Evolutionary conservation across 2,113 vertebrate species (phyloP).

Genomic region (Notiomystis cincta): DNA sequence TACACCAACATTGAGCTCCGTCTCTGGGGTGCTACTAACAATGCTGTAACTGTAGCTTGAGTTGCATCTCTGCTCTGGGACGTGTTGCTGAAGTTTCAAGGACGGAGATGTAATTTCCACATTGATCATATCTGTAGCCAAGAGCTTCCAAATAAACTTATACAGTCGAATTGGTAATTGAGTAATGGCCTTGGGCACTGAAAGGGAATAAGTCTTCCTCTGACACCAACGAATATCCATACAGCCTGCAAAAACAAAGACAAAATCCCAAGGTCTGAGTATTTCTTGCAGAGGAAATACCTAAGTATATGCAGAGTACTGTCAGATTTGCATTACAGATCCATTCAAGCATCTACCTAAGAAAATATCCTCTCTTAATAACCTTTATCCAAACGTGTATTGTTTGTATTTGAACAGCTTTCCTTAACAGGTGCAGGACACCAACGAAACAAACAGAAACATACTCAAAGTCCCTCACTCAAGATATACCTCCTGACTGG

Average conservation of each 20-base stretch:
- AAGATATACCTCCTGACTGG: background rate
- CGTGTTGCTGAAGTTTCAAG: slow-evolving; percentile 75
- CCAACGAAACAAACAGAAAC: background rate
- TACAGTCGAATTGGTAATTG: slow-evolving; percentile 75
- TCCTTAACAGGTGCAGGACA: background rate
- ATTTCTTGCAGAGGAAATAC: background rate
- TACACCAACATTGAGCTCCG: slow-evolving; percentile 71
- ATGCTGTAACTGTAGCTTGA: slow-evolving; percentile 65
- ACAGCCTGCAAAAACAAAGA: slow-evolving; percentile 68
- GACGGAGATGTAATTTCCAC: slow-evolving; percentile 68
- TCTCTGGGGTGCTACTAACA: slow-evolving; percentile 52
- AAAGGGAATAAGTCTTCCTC: slow-evolving; percentile 51
- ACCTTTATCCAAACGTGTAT: background rate
- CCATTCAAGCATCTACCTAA: background rate
- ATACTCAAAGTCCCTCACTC: background rate
- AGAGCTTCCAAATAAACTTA: slow-evolving; percentile 82
- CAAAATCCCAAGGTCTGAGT: background rate
- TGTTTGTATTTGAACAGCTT: background rate
- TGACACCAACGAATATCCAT: slow-evolving; percentile 56
- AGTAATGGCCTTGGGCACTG: slow-evolving; percentile 68
- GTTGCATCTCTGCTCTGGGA: slow-evolving; percentile 73
- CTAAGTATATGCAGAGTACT: background rate
- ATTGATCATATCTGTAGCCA: slow-evolving; percentile 58
- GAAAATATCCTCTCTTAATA: background rate
- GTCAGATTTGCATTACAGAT: background rate